Evolutionary conservation across 2,113 vertebrate species (phyloP).

Genomic region (Antechinus stuartii): DNA sequence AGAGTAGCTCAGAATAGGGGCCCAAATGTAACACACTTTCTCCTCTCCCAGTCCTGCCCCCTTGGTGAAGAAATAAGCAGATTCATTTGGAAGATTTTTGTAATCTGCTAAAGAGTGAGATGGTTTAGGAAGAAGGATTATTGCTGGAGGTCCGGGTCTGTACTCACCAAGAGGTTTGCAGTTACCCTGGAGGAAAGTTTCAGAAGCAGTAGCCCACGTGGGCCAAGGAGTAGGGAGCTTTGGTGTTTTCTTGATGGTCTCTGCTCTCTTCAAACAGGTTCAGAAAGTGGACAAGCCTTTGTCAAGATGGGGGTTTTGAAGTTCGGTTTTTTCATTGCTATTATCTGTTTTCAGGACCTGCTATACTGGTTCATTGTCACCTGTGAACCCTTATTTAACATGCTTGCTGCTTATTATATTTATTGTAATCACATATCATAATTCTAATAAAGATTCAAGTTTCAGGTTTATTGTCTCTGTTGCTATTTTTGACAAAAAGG

Average conservation of each 20-base stretch:
- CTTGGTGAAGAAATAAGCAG: neutral
- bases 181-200: neutral
- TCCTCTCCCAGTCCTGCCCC: neutral
- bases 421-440: neutral
- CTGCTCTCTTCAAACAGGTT: neutral
- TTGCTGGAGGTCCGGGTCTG: neutral
- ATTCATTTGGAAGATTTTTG: neutral
- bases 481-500: neutral
- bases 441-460: neutral
- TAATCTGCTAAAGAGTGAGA: neutral
- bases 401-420: neutral
- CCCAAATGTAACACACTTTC: neutral
- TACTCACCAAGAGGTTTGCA: neutral
- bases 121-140: neutral
- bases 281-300: neutral
- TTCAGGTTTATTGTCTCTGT: neutral
- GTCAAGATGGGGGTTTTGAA: neutral
- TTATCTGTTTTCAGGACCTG: neutral
- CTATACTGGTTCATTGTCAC: neutral
- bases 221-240: neutral
- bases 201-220: neutral
- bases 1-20: neutral
- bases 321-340: neutral
- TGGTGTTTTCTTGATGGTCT: neutral
- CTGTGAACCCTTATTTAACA: neutral